These are phyloP conservation scores for Pteronura brasiliensis DNA, from an alignment of 2,113 vertebrate genomes.

Conservation along the genomic window DNA sequence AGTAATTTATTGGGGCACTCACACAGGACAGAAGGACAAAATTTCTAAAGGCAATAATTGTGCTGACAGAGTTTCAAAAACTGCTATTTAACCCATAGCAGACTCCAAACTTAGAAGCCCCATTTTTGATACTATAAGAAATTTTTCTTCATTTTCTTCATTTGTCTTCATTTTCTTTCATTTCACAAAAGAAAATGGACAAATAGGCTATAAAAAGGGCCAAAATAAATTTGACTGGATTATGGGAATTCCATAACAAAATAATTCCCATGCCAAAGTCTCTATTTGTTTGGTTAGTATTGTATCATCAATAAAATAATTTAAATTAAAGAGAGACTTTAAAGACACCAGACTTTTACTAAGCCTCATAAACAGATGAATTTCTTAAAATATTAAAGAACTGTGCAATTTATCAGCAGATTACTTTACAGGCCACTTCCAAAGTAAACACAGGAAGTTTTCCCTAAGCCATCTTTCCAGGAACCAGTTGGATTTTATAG, in stretches of 20 bases:
- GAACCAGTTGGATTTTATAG: not conserved
- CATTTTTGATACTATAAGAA: not conserved
- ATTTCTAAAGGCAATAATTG: not conserved
- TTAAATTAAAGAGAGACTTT: not conserved
- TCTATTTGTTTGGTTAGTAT: not conserved
- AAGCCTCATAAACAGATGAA: not conserved
- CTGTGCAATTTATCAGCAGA: not conserved
- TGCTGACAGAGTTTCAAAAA: not conserved
- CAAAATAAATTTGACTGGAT: not conserved
- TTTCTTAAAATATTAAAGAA: not conserved
- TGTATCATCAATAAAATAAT: not conserved
- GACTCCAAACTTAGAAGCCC: not conserved
- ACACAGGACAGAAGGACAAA: not conserved
- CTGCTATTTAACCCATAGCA: not conserved
- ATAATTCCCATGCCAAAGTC: not conserved
- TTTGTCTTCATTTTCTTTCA: not conserved
- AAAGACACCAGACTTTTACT: not conserved
- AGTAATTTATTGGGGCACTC: not conserved
- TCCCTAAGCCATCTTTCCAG: not conserved
- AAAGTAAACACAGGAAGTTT: not conserved
- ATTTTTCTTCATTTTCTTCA: not conserved
- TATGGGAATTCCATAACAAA: not conserved
- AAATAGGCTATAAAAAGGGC: not conserved
- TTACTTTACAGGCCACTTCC: not conserved
- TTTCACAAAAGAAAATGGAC: not conserved